Evolutionary conservation across 2,797 vertebrate species (phyloP).

Genomic region (Pipistrellus nathusii): DNA sequence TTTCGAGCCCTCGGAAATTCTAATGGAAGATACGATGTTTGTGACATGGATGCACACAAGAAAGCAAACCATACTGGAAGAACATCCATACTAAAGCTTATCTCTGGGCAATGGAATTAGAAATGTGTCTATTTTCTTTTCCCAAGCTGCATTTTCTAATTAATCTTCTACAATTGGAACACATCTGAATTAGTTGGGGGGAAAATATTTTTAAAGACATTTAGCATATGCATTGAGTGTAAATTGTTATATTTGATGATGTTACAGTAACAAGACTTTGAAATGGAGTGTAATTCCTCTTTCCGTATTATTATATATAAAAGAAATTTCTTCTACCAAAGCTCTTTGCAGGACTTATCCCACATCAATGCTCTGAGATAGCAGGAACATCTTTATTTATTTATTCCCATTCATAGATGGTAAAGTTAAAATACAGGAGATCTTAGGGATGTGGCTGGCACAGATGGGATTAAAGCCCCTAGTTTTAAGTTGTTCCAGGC

Average conservation of each 20-base stretch:
- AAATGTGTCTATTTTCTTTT: background rate
- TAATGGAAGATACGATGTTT: background rate
- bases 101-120: background rate
- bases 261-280: background rate
- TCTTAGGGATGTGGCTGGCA: background rate
- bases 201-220: conserved; percentile 22
- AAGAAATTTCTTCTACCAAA: conserved; percentile 27
- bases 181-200: background rate
- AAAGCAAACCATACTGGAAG: background rate
- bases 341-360: background rate
- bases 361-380: background rate
- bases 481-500: background rate
- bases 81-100: background rate
- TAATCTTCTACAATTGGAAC: background rate
- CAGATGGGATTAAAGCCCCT: background rate
- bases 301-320: background rate
- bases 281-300: background rate
- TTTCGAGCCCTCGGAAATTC: conserved; percentile 43
- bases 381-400: background rate
- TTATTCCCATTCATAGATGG: background rate
- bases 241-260: background rate
- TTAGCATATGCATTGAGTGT: background rate
- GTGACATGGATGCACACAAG: background rate
- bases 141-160: background rate
- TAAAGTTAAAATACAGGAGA: background rate